Base-by-base conservation (phyloP, 2,797 vertebrate species). In the Amphiprion clarkii region DNA sequence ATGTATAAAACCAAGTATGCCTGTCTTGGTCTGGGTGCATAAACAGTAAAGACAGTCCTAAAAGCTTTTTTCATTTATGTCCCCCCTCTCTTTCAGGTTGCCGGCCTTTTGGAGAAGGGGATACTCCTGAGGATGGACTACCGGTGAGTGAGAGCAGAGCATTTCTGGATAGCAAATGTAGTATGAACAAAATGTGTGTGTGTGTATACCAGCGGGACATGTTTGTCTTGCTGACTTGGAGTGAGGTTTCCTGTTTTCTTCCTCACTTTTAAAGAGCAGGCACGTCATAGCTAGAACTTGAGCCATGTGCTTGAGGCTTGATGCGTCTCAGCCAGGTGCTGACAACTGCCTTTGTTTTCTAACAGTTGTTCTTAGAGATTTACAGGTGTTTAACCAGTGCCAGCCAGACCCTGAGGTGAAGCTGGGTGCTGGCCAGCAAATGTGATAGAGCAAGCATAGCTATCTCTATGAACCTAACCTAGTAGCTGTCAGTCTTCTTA, bases 71-170 rank as follows among this genome's bases (percentile, higher is more conserved):
- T 44, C 3, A 12, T 52, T 17, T 74, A 11, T 54, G 42, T 62
- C 67, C 25, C 63, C 9, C 33, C 27, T 79, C 14, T 78, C 54
- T 82, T 88, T 46, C 93, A 99, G 98, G 96, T 78, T 97, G 95
- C 83, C 94, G 95, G 52, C 82, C 94, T 14, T 96, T 96, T 89
- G 96, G 94, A 83, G 97, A 98, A 82, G 89, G 94, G 16, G 97
- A 98, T 82, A 91, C 89, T 83, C 87, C 94, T 42, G 97, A 97
- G 81, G 96, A 97, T 74, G 96, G 96, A 82, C 93, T 96, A 91
- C 96, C 96, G 93, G 98, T 99, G 90, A 96, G 97, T 95, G 36
- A 61, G 3, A 57, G 67, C 29, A 63, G 29, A 76, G 14, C 42
- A 10, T n/a, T 58, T 55, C 13, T 59, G 23, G n/a, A 27, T 29